phyloP scores from a whole-genome alignment of 2,797 vertebrate genomes.

The Odontamblyopus lacepedii region DNA sequence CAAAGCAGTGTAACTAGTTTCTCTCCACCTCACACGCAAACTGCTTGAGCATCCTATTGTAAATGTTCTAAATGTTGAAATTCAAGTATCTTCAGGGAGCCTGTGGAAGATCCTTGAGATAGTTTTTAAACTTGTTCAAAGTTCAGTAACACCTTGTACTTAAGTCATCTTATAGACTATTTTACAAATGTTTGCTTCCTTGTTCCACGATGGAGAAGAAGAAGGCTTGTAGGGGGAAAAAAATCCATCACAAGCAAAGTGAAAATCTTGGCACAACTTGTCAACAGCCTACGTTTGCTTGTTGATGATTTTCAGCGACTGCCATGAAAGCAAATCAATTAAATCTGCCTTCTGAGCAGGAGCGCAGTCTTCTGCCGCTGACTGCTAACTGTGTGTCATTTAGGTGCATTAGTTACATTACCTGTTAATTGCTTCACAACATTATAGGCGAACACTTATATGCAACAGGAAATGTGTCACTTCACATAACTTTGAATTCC shows the following conservation, averaged over 20 bases:
- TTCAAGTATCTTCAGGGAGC: constrained; percentile 3
- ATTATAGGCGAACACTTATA: constrained; percentile 53
- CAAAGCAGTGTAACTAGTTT: constrained; percentile 11
- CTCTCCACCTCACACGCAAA: background rate
- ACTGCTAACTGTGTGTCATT: constrained; percentile 47
- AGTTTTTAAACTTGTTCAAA: constrained; percentile 40
- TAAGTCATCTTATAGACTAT: constrained; percentile 25
- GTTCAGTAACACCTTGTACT: constrained; percentile 4
- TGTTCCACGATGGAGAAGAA: constrained; percentile 24
- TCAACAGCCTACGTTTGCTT: constrained; percentile 56
- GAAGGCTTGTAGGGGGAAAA: constrained; percentile 18
- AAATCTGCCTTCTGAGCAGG: constrained; percentile 44
- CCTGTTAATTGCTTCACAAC: constrained; percentile 58
- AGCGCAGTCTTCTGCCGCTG: constrained; percentile 45
- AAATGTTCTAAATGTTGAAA: background rate
- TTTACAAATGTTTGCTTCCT: constrained; percentile 19
- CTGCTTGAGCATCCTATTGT: constrained; percentile 1
- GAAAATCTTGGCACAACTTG: constrained; percentile 56
- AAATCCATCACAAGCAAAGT: constrained; percentile 33
- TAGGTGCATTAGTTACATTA: constrained; percentile 54
- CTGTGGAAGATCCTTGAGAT: background rate
- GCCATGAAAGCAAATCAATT: constrained; percentile 73
- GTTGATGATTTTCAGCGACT: constrained; percentile 63
- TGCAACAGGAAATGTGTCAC: constrained; percentile 43
- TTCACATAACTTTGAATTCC: constrained; percentile 59